Evolutionary conservation across 2,888 invertebrate genomes (phyloP), one percentile per base, ranked within the genome.

Genomic region (Rapana venosa): DNA sequence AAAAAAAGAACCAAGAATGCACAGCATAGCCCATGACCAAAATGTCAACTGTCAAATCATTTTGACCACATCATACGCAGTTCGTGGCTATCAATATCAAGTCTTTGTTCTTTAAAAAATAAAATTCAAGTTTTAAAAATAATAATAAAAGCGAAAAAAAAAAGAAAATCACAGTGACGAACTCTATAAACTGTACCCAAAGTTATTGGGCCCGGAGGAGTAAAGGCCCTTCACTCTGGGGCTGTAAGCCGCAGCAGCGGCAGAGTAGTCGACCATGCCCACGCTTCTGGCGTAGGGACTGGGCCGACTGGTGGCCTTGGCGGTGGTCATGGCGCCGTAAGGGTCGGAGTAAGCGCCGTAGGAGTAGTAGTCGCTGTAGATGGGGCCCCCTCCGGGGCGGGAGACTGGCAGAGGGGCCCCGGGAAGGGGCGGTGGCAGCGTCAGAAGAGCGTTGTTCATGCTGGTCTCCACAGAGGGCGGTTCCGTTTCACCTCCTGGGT

Each of bases 171-270:
- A 87, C n/a, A 47, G 89, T 91, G 92, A 92, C 90, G 91, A 90
- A 35, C 88, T 74, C 1, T 93, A 91, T 81, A 93, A 94, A 20
- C 94, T 74, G 88, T 94, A 94, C 0, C 94, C 93, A 81, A 94
- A 93, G 87, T 93, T 93, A 35, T 92, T 92, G 13, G 93, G 74
- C 26, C n/a, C n/a, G 74, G 74, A n/a, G 4, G 74, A 74, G 81
- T 95, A 95, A 47, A 95, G 92, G 74, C 95, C 94, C 86, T 95
- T 94, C 88, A 96, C 93, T 61, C 94, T 91, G 1, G 95, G 93
- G 47, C 94, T 93, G 91, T 95, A 95, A 83, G 95, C 93, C 4
- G 93, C 92, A 88, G 95, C 96, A 15, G 79, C 79, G 35, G 79
- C 79, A 17, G 79, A 79, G 22, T 79, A 79, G 35, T 79, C 79